A percentile compares a stretch with the other conserved stretches of the same genome.
Conservation (phyloP, 1,140 invertebrate genomes). For the Nixonia krombeini region DNA sequence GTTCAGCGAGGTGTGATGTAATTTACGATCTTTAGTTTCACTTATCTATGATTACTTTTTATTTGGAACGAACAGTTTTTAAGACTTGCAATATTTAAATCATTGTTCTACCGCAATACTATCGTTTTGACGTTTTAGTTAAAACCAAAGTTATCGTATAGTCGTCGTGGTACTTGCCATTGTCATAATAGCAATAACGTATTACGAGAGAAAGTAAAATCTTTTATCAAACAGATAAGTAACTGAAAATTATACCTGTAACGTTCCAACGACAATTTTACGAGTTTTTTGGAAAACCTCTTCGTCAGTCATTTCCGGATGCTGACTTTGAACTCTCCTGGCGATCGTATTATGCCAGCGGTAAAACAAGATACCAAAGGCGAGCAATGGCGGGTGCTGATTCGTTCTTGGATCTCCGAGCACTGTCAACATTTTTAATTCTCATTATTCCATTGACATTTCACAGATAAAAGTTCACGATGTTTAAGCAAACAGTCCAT, state of each 20-base stretch:
- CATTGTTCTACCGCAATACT: too few relatives aligned
- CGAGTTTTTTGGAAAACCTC: slow-evolving; percentile 93
- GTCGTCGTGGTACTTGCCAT: too few relatives aligned
- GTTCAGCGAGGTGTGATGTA: neutral
- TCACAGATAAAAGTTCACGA: too few relatives aligned
- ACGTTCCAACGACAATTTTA: slow-evolving; percentile 90
- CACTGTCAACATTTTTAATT: slow-evolving; percentile 74
- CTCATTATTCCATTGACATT: too few relatives aligned
- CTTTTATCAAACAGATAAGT: too few relatives aligned
- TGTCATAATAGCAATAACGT: too few relatives aligned
- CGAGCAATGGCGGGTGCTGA: slow-evolving; percentile 95
- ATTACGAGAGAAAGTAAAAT: too few relatives aligned
- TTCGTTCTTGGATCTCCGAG: slow-evolving; percentile 96
- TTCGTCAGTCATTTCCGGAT: slow-evolving; percentile 94
- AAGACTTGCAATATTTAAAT: too few relatives aligned
- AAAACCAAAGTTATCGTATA: too few relatives aligned
- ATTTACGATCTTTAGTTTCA: neutral
- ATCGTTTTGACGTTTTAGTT: too few relatives aligned
- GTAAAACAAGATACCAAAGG: slow-evolving; percentile 94
- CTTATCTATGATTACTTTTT: neutral
- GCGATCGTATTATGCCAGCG: slow-evolving; percentile 97
- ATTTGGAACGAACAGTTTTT: too few relatives aligned
- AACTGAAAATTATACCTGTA: slow-evolving; percentile 82
- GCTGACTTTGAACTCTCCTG: slow-evolving; percentile 78
- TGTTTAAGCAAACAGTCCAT: too few relatives aligned